Evolutionary conservation across 1,140 invertebrate species (phyloP).

Genomic region (Magallana ariakensis): DNA sequence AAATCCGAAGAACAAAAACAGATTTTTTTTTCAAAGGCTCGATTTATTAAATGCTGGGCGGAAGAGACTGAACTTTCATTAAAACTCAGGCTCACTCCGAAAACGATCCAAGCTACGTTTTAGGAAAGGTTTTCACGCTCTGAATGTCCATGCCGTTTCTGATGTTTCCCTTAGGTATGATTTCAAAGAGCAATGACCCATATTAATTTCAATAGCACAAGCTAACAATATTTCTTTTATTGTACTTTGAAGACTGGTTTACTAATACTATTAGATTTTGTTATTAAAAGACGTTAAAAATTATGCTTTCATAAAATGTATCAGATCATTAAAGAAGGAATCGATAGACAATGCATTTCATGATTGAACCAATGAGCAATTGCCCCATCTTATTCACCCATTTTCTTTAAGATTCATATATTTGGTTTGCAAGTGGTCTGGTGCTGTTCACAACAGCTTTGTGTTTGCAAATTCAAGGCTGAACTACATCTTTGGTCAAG

Average conservation of each 20-base stretch:
- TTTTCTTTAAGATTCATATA: constrained; percentile 1
- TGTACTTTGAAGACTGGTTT: too few species aligned
- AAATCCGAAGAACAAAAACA: constrained; percentile 6
- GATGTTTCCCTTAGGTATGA: constrained; percentile 1
- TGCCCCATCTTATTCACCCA: not conserved
- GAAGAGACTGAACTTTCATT: constrained; percentile 27
- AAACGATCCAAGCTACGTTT: constrained; percentile 42
- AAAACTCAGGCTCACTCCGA: not conserved
- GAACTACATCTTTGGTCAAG: not conserved
- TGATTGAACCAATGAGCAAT: not conserved
- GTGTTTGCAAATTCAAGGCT: not conserved
- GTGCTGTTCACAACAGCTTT: not conserved
- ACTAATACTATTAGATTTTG: too few species aligned
- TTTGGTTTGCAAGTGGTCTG: constrained; percentile 24
- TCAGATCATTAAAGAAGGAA: too few species aligned
- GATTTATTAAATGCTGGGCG: constrained; percentile 46
- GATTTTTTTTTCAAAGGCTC: constrained; percentile 37
- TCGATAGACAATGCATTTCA: too few species aligned
- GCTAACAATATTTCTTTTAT: too few species aligned
- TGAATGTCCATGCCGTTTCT: constrained; percentile 46
- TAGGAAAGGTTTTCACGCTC: constrained; percentile 49
- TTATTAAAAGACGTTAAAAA: too few species aligned
- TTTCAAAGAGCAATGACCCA: not conserved
- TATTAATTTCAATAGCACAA: too few species aligned
- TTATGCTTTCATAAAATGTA: too few species aligned